phyloP scores from a whole-genome alignment of 2,888 invertebrate genomes.

The Villa cingulata region DNA sequence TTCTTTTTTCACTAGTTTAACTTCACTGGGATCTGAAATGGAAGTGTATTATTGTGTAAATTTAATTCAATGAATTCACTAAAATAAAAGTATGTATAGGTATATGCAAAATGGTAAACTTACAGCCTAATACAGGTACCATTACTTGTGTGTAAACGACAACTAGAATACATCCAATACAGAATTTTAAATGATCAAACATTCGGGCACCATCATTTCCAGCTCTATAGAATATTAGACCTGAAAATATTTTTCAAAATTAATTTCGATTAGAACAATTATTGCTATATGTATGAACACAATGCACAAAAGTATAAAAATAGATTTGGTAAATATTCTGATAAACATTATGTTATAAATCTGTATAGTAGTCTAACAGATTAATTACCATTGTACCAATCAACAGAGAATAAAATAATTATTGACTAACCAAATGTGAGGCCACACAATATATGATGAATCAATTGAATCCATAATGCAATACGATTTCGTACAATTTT shows the following conservation, averaged over 20 bases:
- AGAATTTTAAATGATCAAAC: conserved; percentile 55
- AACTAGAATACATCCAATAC: conserved; percentile 50
- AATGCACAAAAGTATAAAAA: too few relatives aligned
- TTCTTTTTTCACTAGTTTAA: conserved; percentile 53
- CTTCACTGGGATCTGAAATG: conserved; percentile 52
- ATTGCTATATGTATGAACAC: too few relatives aligned
- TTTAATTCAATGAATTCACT: background rate
- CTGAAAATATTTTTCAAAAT: conserved; percentile 23
- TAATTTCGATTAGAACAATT: background rate
- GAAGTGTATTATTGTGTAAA: background rate
- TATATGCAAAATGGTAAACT: too few relatives aligned
- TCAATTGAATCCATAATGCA: conserved; percentile 45
- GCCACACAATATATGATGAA: conserved; percentile 49
- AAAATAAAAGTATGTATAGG: background rate
- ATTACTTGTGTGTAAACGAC: conserved; percentile 55
- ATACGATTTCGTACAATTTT: conserved; percentile 45
- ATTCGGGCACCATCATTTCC: conserved; percentile 51
- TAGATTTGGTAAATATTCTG: too few relatives aligned
- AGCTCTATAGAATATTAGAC: conserved; percentile 46
- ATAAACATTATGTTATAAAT: too few relatives aligned
- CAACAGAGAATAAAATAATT: background rate
- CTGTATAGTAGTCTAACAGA: too few relatives aligned
- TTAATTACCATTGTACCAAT: too few relatives aligned
- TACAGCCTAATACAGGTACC: conserved; percentile 53
- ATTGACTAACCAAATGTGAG: conserved; percentile 32